These are phyloP conservation scores for Neuroscelio doddi DNA, from an alignment of 2,888 invertebrate genomes.

Conservation along the genomic window DNA sequence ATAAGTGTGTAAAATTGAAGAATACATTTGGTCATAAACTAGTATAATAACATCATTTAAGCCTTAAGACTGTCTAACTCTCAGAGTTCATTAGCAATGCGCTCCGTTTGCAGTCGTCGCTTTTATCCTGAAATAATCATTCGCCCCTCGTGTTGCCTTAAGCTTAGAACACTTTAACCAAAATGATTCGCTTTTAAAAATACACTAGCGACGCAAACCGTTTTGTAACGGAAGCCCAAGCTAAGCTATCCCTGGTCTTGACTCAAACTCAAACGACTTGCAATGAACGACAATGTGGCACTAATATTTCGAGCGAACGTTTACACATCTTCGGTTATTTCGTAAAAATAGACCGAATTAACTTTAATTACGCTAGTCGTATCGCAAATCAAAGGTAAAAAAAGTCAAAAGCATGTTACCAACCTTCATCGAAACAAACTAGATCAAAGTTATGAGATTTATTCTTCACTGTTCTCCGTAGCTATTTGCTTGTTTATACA, in stretches of 20 bases:
- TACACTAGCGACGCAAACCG: slow-evolving; percentile 41
- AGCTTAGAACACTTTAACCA: slow-evolving; percentile 44
- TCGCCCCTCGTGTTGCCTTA: slow-evolving; percentile 11
- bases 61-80: too few species aligned
- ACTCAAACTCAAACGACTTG: slow-evolving; percentile 7
- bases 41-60: too few species aligned
- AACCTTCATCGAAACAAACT: too few species aligned
- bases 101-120: slow-evolving; percentile 1
- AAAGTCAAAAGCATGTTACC: too few species aligned
- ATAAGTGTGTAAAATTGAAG: too few species aligned
- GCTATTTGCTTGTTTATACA: too few species aligned
- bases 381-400: too few species aligned
- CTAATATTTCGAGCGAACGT: slow-evolving; percentile 19
- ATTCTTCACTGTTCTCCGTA: too few species aligned
- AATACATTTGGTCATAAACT: too few species aligned
- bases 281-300: slow-evolving; percentile 4
- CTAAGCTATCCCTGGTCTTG: slow-evolving; percentile 32
- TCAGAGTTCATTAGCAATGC: slow-evolving; percentile 17
- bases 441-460: too few species aligned
- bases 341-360: slow-evolving; percentile 3
- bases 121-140: slow-evolving; percentile 47
- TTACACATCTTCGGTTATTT: not conserved
- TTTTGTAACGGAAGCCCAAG: slow-evolving; percentile 46
- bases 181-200: slow-evolving; percentile 55
- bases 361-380: not conserved